These are phyloP conservation scores for Drosophila watanabei DNA, from an alignment of 1,140 invertebrate species.

Conservation along the genomic window DNA sequence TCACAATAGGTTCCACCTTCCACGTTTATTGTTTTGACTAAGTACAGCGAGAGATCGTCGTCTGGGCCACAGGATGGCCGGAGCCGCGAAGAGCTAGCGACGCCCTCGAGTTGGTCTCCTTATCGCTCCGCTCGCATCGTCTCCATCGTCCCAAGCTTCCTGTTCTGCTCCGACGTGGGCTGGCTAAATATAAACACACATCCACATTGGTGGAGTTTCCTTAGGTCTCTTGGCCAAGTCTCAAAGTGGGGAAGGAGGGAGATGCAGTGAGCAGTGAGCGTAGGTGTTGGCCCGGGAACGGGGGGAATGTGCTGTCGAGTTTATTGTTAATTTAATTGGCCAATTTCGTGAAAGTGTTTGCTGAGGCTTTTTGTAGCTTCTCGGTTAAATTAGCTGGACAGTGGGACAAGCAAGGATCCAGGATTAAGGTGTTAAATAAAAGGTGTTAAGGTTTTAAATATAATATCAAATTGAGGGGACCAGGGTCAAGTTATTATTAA, in stretches of 20 bases:
- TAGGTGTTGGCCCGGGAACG: conserved; percentile 19
- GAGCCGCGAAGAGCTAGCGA: conserved; percentile 70
- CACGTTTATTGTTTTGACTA: conserved; percentile 83
- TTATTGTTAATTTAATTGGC: conserved; percentile 83
- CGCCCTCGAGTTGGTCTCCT: conserved; percentile 69
- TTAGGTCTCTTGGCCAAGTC: conserved; percentile 47
- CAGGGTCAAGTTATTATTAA: too few species aligned
- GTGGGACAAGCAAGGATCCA: conserved; percentile 8
- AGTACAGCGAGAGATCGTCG: conserved; percentile 59
- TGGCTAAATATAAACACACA: conserved; percentile 66
- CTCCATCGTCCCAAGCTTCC: conserved; percentile 62
- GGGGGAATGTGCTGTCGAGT: conserved; percentile 43
- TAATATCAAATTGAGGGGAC: too few species aligned
- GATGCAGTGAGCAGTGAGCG: conserved; percentile 13
- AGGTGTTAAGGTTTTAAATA: too few species aligned
- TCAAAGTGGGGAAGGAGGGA: conserved; percentile 11
- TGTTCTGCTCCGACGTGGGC: conserved; percentile 74
- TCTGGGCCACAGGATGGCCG: conserved; percentile 59
- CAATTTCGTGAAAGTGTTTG: conserved; percentile 79
- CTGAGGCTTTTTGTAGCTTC: conserved; percentile 46
- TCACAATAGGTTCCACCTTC: conserved; percentile 83
- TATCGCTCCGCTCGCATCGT: conserved; percentile 67
- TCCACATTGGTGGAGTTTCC: conserved; percentile 55
- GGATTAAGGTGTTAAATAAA: background rate
- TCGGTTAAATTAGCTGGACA: conserved; percentile 43